Evolutionary conservation across 2,797 vertebrate species (phyloP), one percentile per base, ranked within the genome.

Genomic region (Amazona finschi): DNA sequence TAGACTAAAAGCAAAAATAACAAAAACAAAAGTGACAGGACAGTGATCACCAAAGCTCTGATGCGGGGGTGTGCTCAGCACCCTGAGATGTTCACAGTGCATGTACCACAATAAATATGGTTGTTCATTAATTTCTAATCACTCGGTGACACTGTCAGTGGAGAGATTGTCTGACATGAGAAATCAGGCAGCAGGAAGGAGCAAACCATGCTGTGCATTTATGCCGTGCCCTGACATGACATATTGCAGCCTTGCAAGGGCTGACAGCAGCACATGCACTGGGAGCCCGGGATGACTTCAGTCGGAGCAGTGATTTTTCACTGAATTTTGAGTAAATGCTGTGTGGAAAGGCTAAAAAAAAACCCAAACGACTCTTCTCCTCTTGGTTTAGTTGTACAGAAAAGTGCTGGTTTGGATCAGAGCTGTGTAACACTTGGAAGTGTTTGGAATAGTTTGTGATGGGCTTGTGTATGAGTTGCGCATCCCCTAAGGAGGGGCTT

Each of bases 51-150:
- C 43, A 24, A 39, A 71, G 90, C 78, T 91, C 43, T 81, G 75
- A 31, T 43, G 17, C 4, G 19, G 9, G 28, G 38, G 44, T 12
- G n/a, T 64, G 67, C 17, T 76, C 21, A 80, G 90, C 92, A 53
- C 88, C 75, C 89, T 3, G 4, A 94, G 89, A 55, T 53, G 85
- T 60, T 91, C 83, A 2, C 64, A 16, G 93, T 5, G 58, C 22
- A 41, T 10, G 5, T 47, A 20, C 67, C 5, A 15, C 62, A 10
- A 62, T 82, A 79, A 92, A 89, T 93, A 65, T n/a, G 33, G 53
- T 36, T 66, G n/a, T 49, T 86, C 76, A 80, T 86, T 70, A 62
- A 77, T 92, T 90, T 69, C 91, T 86, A 39, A 88, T 74, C 67
- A 5, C 85, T 91, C 28, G 2, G 52, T 55, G 67, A 22, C 38